Evolutionary conservation across 2,888 invertebrate genomes (phyloP).

Genomic region (Drosophila dives): DNA sequence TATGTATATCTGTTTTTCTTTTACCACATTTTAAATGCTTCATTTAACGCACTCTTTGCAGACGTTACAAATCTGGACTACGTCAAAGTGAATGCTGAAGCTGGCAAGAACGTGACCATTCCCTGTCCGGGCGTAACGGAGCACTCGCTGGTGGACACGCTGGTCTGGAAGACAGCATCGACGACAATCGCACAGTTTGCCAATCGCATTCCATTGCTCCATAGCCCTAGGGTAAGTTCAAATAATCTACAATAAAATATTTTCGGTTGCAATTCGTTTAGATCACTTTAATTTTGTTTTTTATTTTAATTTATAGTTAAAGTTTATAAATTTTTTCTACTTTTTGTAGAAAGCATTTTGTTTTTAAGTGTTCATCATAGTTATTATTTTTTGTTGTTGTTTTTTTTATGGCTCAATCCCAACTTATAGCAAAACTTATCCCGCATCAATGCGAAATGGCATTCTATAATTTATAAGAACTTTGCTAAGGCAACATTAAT

Average conservation of each 20-base stretch:
- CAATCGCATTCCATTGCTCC: conserved; percentile 85
- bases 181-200: conserved; percentile 85
- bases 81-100: conserved; percentile 87
- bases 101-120: conserved; percentile 88
- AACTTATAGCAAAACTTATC: neutral
- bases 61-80: conserved; percentile 87
- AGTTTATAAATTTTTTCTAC: neutral
- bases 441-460: conserved; percentile 3
- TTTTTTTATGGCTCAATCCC: neutral
- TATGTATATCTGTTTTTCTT: neutral
- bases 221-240: conserved; percentile 85
- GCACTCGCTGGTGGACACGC: conserved; percentile 87
- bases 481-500: neutral
- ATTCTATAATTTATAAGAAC: conserved; percentile 8
- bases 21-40: neutral
- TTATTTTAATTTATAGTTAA: neutral
- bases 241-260: neutral
- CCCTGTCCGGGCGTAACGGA: conserved; percentile 89
- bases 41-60: conserved; percentile 78
- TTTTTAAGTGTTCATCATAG: neutral
- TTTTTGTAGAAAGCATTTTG: neutral
- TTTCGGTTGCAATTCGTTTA: neutral
- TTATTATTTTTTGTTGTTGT: neutral
- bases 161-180: conserved; percentile 87
- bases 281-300: neutral